A percentile compares a stretch with the other conserved stretches of the same genome.
Conservation (phyloP, 1,140 invertebrate species). For the Zaprionus inermis region DNA sequence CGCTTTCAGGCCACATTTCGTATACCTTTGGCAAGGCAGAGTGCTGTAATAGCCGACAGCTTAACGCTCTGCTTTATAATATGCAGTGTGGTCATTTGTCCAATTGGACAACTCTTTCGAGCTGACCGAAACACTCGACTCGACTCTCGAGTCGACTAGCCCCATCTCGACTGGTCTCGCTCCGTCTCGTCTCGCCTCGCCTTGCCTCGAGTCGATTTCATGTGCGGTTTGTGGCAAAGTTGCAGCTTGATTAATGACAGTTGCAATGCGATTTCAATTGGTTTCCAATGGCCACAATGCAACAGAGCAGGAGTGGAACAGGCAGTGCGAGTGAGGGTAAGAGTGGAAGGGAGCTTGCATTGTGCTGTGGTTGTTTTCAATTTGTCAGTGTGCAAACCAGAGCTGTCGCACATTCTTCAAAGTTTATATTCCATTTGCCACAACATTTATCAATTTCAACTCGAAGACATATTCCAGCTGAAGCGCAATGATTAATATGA, state of each 20-base stretch:
- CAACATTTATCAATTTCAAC: slow-evolving; percentile 37
- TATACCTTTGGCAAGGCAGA: slow-evolving; percentile 7
- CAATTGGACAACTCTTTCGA: slow-evolving; percentile 37
- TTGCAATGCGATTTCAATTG: slow-evolving; percentile 44
- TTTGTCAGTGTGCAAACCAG: slow-evolving; percentile 46
- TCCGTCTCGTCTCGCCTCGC: slow-evolving; percentile 9
- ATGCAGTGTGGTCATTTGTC: slow-evolving; percentile 53
- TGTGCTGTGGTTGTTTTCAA: slow-evolving; percentile 43
- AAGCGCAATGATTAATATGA: slow-evolving; percentile 37
- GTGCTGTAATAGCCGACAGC: slow-evolving; percentile 42
- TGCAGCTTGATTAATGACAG: slow-evolving; percentile 57
- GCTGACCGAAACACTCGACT: slow-evolving; percentile 45
- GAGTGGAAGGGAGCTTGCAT: slow-evolving; percentile 4
- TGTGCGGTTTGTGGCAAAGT: slow-evolving; percentile 52
- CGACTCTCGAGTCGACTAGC: slow-evolving; percentile 1
- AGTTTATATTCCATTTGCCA: slow-evolving; percentile 41
- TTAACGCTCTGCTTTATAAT: slow-evolving; percentile 36
- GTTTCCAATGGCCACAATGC: slow-evolving; percentile 22
- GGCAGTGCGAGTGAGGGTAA: background rate
- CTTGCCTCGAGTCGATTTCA: slow-evolving; percentile 44
- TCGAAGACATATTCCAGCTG: slow-evolving; percentile 17
- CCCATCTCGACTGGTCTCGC: slow-evolving; percentile 2
- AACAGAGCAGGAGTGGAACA: background rate
- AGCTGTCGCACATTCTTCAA: slow-evolving; percentile 41
- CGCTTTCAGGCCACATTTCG: slow-evolving; percentile 4